Percentiles rank a stretch among this genome's conserved stretches.
phyloP scores from a whole-genome alignment of 2,797 vertebrate genomes.

The Prionace glauca region DNA sequence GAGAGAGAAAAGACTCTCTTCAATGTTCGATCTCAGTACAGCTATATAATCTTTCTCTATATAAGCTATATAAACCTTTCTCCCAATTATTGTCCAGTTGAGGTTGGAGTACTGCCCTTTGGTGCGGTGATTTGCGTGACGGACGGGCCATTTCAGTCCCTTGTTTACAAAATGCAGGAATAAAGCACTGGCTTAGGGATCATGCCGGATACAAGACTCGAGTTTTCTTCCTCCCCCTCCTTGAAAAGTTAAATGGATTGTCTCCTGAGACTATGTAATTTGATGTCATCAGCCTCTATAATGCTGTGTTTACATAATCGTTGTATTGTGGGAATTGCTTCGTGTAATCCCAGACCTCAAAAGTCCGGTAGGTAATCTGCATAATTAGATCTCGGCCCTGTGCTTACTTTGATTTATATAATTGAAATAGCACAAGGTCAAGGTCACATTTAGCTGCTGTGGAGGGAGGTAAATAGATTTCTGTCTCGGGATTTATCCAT shows the following conservation, averaged over 20 bases:
- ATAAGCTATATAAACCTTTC: too few relatives aligned
- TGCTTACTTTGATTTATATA: constrained; percentile 17
- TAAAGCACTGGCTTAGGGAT: neutral
- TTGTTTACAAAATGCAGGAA: neutral
- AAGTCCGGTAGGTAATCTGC: constrained; percentile 6
- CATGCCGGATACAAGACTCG: neutral
- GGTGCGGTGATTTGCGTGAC: neutral
- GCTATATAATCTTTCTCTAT: neutral
- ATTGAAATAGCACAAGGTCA: constrained; percentile 22
- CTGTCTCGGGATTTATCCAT: neutral
- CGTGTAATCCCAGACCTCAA: neutral
- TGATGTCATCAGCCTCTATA: neutral
- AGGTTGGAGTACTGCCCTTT: neutral
- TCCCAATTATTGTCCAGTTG: neutral
- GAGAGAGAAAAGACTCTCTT: neutral
- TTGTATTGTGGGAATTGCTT: constrained; percentile 26
- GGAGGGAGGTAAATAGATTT: neutral
- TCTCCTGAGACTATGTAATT: neutral
- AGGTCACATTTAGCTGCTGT: neutral
- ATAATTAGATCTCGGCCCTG: constrained; percentile 1
- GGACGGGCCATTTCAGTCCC: neutral
- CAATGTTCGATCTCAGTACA: neutral
- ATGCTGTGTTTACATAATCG: neutral
- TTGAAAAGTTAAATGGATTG: neutral
- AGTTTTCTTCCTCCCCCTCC: neutral